Percentiles rank a stretch among this genome's conserved stretches.
Conservation (phyloP, 1,140 invertebrate genomes). For the Lanistes nyassanus region DNA sequence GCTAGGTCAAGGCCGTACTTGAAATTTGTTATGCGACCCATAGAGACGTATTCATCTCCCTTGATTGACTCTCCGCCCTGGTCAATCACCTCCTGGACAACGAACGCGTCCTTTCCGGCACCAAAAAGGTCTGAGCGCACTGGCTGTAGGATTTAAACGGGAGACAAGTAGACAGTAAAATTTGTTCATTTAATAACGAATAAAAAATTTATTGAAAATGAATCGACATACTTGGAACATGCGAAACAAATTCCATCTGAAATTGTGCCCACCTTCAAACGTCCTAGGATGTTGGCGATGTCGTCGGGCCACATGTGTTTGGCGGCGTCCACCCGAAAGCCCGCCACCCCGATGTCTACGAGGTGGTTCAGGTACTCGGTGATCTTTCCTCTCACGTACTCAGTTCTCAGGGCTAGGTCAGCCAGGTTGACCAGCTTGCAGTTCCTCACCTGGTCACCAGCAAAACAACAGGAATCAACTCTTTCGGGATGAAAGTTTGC, state of each 20-base stretch:
- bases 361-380: slow-evolving; percentile 60
- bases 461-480: too few relatives aligned
- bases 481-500: too few relatives aligned
- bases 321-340: slow-evolving; percentile 66
- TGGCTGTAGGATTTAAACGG: too few relatives aligned
- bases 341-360: slow-evolving; percentile 81
- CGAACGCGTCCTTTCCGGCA: slow-evolving; percentile 48
- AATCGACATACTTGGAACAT: too few relatives aligned
- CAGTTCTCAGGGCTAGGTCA: slow-evolving; percentile 77
- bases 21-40: slow-evolving; percentile 81
- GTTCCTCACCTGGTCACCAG: slow-evolving; percentile 70
- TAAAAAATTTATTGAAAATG: too few relatives aligned
- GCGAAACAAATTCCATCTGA: too few relatives aligned
- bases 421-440: slow-evolving; percentile 79
- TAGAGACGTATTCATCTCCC: slow-evolving; percentile 66
- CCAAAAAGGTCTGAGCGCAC: slow-evolving; percentile 53
- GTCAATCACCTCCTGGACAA: slow-evolving; percentile 87
- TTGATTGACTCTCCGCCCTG: slow-evolving; percentile 77
- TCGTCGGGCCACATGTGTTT: slow-evolving; percentile 66
- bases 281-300: slow-evolving; percentile 67
- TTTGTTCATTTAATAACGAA: too few relatives aligned
- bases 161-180: too few relatives aligned
- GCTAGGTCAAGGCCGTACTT: slow-evolving; percentile 71
- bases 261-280: slow-evolving; percentile 64
- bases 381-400: slow-evolving; percentile 75